phyloP scores from a whole-genome alignment of 1,140 invertebrate species.

The Bombus difficillimus region DNA sequence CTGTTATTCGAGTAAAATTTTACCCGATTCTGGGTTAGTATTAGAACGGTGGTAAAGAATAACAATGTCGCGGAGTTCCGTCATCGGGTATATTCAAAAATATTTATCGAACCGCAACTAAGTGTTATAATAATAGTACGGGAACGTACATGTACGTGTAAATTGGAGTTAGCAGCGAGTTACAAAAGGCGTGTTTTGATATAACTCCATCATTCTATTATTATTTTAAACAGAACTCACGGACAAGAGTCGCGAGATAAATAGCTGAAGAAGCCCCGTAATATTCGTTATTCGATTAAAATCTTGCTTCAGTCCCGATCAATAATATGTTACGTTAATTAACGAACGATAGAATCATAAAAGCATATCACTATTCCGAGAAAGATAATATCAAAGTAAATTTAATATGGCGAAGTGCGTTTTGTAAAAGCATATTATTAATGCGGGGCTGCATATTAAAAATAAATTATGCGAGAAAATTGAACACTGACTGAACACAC shows the following conservation, averaged over 20 bases:
- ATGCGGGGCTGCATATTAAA: conserved; percentile 4
- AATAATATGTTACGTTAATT: conserved; percentile 31
- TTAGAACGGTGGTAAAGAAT: neutral
- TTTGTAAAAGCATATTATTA: conserved; percentile 12
- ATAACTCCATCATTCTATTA: neutral
- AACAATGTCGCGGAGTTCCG: neutral
- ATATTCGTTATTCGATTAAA: conserved; percentile 5
- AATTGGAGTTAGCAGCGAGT: neutral
- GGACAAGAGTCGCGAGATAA: neutral
- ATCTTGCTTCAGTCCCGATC: neutral
- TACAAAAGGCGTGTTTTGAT: neutral
- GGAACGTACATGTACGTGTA: neutral
- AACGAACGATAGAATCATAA: conserved; percentile 4
- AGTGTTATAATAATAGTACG: neutral
- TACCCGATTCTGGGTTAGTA: accelerated
- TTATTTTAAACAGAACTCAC: neutral
- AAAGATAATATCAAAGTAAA: conserved; percentile 9
- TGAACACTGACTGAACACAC: neutral
- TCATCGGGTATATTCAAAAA: neutral
- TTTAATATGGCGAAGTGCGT: neutral
- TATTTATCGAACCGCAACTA: neutral
- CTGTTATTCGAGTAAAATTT: neutral
- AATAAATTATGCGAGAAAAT: conserved; percentile 26
- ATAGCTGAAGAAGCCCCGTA: neutral
- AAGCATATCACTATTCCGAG: neutral